Conservation (phyloP, 2,113 vertebrate species). For the Poecilia latipinna region DNA sequence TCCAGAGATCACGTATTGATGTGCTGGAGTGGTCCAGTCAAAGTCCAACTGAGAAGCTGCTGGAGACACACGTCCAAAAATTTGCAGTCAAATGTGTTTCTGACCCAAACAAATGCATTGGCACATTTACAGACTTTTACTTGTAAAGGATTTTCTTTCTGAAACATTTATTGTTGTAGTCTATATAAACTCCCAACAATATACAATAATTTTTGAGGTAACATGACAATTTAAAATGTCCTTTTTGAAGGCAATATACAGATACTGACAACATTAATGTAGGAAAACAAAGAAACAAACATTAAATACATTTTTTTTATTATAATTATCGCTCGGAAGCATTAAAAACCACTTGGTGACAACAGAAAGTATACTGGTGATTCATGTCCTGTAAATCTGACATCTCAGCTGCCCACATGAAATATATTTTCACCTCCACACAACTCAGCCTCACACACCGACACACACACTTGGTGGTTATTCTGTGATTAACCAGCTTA, state of each 20-base stretch:
- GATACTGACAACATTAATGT: not conserved
- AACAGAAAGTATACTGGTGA: conserved; percentile 50
- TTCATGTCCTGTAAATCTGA: conserved; percentile 16
- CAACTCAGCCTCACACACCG: not conserved
- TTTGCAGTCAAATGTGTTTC: not conserved
- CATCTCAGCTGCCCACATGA: not conserved
- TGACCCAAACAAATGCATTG: not conserved
- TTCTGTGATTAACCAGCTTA: not conserved
- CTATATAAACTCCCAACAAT: too few species aligned
- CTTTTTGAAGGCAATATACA: too few species aligned
- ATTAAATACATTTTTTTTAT: conserved; percentile 69
- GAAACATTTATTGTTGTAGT: not conserved
- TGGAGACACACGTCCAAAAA: not conserved
- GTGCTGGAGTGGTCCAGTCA: too few species aligned
- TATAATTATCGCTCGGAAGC: conserved; percentile 61
- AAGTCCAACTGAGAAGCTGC: too few species aligned
- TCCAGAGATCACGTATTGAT: too few species aligned
- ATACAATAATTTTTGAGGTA: too few species aligned
- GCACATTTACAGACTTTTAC: not conserved
- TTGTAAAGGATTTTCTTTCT: not conserved
- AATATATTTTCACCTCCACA: not conserved
- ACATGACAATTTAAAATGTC: too few species aligned
- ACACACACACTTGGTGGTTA: not conserved
- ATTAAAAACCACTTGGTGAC: conserved; percentile 65
- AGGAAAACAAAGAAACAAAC: not conserved